Evolutionary conservation across 2,797 vertebrate species (phyloP).

Genomic region (Potorous gilbertii): DNA sequence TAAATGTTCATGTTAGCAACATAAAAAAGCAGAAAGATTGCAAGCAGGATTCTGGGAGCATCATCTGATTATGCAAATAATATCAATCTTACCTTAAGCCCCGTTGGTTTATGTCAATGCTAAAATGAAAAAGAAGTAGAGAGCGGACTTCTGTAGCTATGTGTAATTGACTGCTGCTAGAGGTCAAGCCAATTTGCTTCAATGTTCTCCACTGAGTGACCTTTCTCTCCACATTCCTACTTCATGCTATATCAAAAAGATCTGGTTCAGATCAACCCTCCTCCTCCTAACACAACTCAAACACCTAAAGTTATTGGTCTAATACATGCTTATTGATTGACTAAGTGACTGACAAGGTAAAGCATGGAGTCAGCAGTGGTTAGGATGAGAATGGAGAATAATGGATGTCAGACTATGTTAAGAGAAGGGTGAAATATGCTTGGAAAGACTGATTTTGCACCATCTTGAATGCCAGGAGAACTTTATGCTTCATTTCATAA

Average conservation of each 20-base stretch:
- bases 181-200: background rate
- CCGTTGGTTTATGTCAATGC: background rate
- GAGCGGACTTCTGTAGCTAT: background rate
- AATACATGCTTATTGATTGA: background rate
- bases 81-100: constrained; percentile 13
- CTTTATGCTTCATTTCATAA: background rate
- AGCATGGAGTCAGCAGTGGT: background rate
- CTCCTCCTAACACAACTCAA: background rate
- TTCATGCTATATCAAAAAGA: background rate
- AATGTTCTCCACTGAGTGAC: background rate
- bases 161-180: background rate
- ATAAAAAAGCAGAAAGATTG: background rate
- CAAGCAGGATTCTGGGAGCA: background rate
- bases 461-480: background rate
- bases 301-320: background rate
- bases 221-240: background rate
- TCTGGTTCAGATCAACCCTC: background rate
- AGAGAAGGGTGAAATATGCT: background rate
- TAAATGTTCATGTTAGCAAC: background rate
- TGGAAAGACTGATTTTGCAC: background rate
- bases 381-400: background rate
- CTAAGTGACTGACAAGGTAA: background rate
- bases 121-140: constrained; percentile 20
- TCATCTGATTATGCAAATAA: background rate
- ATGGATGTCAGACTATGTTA: background rate